Conservation (phyloP, 2,888 invertebrate species). For the Teinopalpus imperialis region DNA sequence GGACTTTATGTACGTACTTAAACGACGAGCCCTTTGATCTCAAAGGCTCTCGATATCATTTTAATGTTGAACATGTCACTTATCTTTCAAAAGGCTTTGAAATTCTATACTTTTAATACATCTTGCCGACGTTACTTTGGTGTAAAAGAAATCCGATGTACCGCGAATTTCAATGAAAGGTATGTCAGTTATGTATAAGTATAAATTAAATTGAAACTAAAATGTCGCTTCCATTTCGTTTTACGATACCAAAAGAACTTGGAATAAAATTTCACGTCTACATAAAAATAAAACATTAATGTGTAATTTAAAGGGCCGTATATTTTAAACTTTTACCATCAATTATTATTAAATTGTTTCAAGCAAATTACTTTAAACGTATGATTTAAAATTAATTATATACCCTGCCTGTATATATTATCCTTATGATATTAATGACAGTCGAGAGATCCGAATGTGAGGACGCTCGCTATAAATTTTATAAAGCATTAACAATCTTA, state of each 20-base stretch:
- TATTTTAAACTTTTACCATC: conserved; percentile 1
- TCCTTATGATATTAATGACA: no score
- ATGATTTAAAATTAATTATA: no score
- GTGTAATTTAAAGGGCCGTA: not conserved
- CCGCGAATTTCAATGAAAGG: conserved; percentile 4
- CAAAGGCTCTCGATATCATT: not conserved
- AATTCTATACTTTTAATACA: conserved; percentile 8
- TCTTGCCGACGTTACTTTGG: conserved; percentile 1
- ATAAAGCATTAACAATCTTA: no score
- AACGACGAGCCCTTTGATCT: not conserved
- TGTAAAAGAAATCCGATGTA: not conserved
- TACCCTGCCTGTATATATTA: no score
- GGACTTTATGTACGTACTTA: no score
- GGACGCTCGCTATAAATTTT: no score
- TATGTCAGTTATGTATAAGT: conserved; percentile 10
- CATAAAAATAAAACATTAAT: not conserved
- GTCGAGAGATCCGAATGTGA: no score
- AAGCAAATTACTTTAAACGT: no score
- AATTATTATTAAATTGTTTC: not conserved
- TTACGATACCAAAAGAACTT: not conserved
- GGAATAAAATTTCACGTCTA: not conserved
- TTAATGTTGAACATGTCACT: conserved; percentile 3
- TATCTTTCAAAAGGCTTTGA: conserved; percentile 9
- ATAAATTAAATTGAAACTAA: conserved; percentile 9
- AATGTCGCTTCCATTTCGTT: not conserved